Evolutionary conservation across 2,888 invertebrate species (phyloP).

Genomic region (Scaptomyza reducta): DNA sequence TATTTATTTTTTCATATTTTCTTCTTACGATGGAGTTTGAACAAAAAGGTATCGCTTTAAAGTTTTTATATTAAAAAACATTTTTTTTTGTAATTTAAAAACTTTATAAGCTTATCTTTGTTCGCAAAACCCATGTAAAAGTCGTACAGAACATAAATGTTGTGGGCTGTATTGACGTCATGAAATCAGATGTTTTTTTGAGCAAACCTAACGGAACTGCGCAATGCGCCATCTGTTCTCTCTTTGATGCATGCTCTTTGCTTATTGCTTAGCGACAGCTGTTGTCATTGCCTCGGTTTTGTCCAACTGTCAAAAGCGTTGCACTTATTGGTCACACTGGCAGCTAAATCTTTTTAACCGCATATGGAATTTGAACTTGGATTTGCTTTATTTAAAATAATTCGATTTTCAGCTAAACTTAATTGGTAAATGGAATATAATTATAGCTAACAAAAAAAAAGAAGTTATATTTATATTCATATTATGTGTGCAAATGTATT

Average conservation of each 20-base stretch:
- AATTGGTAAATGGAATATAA: constrained; percentile 28
- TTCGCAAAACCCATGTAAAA: no score
- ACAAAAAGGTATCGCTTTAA: no score
- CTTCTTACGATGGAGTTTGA: no score
- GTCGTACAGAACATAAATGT: no score
- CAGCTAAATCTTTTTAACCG: background rate
- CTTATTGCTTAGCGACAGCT: constrained; percentile 49
- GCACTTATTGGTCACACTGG: constrained; percentile 30
- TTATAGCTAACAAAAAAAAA: constrained; percentile 58
- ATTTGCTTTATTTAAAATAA: constrained; percentile 66
- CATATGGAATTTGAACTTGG: constrained; percentile 27
- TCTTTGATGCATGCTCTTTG: background rate
- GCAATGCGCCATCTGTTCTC: no score
- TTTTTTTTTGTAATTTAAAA: no score
- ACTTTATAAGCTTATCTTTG: no score
- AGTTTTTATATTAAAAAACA: no score
- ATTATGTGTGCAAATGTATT: constrained; percentile 18
- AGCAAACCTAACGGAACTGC: no score
- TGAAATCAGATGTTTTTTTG: no score
- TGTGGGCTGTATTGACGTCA: no score
- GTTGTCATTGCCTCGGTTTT: constrained; percentile 31
- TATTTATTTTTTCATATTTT: no score
- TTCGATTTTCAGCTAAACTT: constrained; percentile 58
- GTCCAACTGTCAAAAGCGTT: background rate
- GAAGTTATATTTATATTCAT: constrained; percentile 1